Percentiles rank a stretch among this genome's conserved stretches.
Evolutionary conservation across 2,888 invertebrate genomes (phyloP).

Genomic region (Trisateles emortualis): DNA sequence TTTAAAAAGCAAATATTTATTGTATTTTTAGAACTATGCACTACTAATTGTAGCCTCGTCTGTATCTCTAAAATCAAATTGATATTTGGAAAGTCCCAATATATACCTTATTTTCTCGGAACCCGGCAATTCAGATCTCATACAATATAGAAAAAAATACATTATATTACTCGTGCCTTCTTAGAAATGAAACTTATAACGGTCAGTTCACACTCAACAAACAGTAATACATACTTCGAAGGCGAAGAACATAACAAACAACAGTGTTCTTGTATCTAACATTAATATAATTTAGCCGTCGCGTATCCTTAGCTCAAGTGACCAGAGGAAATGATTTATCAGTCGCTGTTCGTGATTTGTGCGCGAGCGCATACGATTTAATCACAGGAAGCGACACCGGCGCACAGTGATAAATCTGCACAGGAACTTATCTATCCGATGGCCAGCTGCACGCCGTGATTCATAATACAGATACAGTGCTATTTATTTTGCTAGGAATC

Average conservation of each 20-base stretch:
- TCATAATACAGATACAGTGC: conserved; percentile 68
- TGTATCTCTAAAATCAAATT: no score
- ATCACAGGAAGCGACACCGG: conserved; percentile 81
- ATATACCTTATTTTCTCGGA: no score
- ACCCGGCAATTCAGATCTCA: no score
- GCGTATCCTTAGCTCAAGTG: conserved; percentile 34
- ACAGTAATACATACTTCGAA: conserved; percentile 10
- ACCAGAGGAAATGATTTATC: conserved; percentile 81
- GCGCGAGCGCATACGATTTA: conserved; percentile 67
- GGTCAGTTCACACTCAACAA: conserved; percentile 17
- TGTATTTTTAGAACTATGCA: no score
- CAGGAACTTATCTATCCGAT: conserved; percentile 82
- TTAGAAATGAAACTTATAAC: conserved; percentile 30
- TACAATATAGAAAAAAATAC: no score
- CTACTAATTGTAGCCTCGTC: no score
- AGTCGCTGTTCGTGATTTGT: conserved; percentile 77
- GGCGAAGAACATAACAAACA: conserved; percentile 2
- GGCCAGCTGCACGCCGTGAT: conserved; percentile 72
- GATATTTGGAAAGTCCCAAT: no score
- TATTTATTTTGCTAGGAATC: conserved; percentile 65
- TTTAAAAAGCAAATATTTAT: no score
- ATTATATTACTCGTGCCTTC: neutral
- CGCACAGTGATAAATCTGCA: conserved; percentile 61
- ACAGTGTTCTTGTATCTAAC: conserved; percentile 10
- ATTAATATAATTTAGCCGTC: conserved; percentile 41